Evolutionary conservation across 2,113 vertebrate species (phyloP).

Genomic region (Stictonetta naevosa): DNA sequence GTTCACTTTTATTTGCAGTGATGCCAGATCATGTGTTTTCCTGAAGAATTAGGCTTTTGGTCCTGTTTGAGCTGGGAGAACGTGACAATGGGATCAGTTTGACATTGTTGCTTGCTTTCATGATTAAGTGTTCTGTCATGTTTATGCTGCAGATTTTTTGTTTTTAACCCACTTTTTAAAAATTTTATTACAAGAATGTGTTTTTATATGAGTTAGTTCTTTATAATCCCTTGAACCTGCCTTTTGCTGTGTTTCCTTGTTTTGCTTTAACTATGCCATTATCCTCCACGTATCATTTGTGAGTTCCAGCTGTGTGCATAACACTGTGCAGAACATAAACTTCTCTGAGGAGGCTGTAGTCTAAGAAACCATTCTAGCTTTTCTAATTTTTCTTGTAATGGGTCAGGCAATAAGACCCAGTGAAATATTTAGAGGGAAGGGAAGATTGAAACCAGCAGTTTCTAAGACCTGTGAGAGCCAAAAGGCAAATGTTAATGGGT

Average conservation of each 20-base stretch:
- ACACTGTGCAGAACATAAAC: constrained; percentile 50
- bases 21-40: background rate
- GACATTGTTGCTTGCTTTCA: background rate
- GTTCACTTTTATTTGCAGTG: background rate
- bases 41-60: background rate
- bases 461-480: constrained; percentile 26
- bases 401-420: constrained; percentile 42
- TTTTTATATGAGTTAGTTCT: constrained; percentile 15
- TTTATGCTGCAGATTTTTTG: background rate
- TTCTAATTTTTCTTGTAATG: constrained; percentile 52
- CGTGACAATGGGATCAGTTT: background rate
- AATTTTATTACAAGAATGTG: background rate
- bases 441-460: constrained; percentile 49
- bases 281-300: constrained; percentile 46
- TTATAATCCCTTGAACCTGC: constrained; percentile 45
- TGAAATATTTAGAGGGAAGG: constrained; percentile 55
- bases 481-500: constrained; percentile 66
- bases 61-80: background rate
- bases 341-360: constrained; percentile 3
- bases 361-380: constrained; percentile 54
- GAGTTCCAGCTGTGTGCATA: constrained; percentile 60
- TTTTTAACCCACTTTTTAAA: background rate
- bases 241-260: constrained; percentile 1
- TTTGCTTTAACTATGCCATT: constrained; percentile 47
- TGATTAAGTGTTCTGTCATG: background rate